These are phyloP conservation scores for Hiodon tergisus DNA, from an alignment of 2,113 vertebrate genomes.

Conservation along the genomic window DNA sequence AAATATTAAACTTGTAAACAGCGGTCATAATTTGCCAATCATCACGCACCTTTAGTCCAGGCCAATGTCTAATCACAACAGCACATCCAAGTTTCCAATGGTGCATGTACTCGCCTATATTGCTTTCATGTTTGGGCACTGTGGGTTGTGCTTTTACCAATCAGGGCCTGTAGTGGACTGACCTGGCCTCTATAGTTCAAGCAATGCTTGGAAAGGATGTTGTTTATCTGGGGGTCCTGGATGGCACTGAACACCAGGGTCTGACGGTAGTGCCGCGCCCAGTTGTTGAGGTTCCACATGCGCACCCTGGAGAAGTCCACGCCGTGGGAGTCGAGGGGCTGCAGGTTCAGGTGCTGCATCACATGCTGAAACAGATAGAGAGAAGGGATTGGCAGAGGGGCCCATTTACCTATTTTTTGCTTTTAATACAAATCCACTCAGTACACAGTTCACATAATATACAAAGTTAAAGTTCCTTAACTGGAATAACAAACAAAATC, in stretches of 20 bases:
- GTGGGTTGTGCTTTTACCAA: too few species aligned
- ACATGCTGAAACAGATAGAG: conserved; percentile 65
- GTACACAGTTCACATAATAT: too few species aligned
- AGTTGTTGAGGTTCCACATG: conserved; percentile 87
- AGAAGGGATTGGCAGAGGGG: too few species aligned
- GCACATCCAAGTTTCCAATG: too few species aligned
- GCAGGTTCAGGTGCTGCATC: conserved; percentile 84
- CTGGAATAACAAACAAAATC: too few species aligned
- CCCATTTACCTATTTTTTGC: too few species aligned
- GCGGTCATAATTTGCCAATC: not conserved
- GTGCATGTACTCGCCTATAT: not conserved
- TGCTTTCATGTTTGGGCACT: not conserved
- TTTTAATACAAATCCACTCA: too few species aligned
- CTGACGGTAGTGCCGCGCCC: conserved; percentile 83
- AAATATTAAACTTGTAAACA: not conserved
- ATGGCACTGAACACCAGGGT: conserved; percentile 83
- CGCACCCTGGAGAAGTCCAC: conserved; percentile 93
- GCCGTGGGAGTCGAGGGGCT: conserved; percentile 84
- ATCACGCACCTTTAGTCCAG: too few species aligned
- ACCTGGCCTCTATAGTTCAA: conserved; percentile 85
- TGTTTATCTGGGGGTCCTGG: conserved; percentile 87
- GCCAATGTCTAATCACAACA: too few species aligned
- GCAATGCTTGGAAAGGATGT: conserved; percentile 81
- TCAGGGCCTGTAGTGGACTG: conserved; percentile 19
- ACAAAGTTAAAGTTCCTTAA: too few species aligned